Percentiles rank a stretch among this genome's conserved stretches.
Evolutionary conservation across 2,888 invertebrate species (phyloP).

Genomic region (Ormyrus nitidulus): DNA sequence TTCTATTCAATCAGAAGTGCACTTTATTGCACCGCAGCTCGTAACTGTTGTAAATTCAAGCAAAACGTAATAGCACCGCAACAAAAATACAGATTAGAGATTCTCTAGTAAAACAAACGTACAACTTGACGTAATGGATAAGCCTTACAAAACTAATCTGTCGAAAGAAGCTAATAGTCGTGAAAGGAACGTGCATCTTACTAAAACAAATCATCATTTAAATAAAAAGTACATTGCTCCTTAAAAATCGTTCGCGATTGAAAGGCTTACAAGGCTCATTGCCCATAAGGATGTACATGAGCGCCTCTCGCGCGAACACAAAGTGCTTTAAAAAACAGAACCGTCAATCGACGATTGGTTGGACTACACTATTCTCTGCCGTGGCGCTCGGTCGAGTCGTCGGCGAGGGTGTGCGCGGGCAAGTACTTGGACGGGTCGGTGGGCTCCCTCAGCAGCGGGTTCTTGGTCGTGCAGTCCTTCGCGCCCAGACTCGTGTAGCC

Average conservation of each 20-base stretch:
- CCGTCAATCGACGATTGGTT: too few species aligned
- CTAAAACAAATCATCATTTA: constrained; percentile 5
- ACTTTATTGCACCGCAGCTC: neutral
- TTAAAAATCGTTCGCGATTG: too few species aligned
- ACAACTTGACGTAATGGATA: constrained; percentile 44
- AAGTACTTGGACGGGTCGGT: constrained; percentile 65
- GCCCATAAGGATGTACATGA: too few species aligned
- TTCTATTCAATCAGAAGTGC: neutral
- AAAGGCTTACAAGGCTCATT: too few species aligned
- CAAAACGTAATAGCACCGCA: constrained; percentile 2
- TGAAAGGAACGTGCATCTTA: constrained; percentile 15
- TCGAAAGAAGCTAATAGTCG: neutral
- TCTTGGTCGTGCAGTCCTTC: constrained; percentile 65
- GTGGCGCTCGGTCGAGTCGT: constrained; percentile 69
- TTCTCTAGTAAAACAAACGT: constrained; percentile 29
- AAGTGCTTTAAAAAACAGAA: too few species aligned
- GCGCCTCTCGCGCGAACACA: too few species aligned
- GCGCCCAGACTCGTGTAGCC: constrained; percentile 80
- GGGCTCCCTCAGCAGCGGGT: constrained; percentile 69
- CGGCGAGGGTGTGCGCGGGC: constrained; percentile 69
- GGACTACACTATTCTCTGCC: constrained; percentile 63
- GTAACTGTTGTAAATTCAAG: constrained; percentile 1
- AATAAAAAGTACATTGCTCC: neutral
- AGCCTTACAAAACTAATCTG: constrained; percentile 36
- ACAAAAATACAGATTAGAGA: constrained; percentile 25